Evolutionary conservation across 2,113 vertebrate genomes (phyloP), one percentile per base, ranked within the genome.

Genomic region (Laticauda laticaudata): DNA sequence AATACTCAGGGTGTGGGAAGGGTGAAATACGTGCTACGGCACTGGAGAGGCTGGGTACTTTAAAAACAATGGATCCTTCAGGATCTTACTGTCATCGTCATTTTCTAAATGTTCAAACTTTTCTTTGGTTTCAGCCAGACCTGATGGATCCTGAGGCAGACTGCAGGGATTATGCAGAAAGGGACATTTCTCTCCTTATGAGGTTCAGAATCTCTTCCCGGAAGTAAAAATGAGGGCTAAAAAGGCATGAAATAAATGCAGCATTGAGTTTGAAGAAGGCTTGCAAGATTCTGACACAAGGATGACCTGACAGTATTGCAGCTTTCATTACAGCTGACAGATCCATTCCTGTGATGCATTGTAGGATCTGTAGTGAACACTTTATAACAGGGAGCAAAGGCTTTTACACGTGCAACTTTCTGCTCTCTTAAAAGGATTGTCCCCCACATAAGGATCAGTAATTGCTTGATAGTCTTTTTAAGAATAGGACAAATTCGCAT

Each of bases 341-440:
- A 92, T 97, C 95, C 93, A 94, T 94, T 95, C 94, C 96, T 91
- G 92, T 96, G 93, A 95, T 94, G 94, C 96, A 85, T 96, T 97
- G 97, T 95, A 39, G 96, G 96, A 95, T 93, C 96, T 56, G 3
- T 4, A 51, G 94, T 95, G 93, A 97, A 97, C 96, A 97, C 98
- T 98, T 97, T 98, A 98, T 98, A 98, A 98, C 98, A 98, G 98
- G 98, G 95, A 96, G 97, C 97, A 92, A 97, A 98, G 98, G 98
- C 98, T 95, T 95, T 90, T 4, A 88, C 94, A 53, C 95, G 92
- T 3, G 1, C 93, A 91, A 95, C 95, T 93, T 90, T 94, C 95
- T n/a, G 94, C 93, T 94, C 87, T 1, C 93, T 93, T 94, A 94
- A 95, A 61, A 96, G 92, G 95, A 91, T 89, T 87, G 2, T 6